Evolutionary conservation across 1,140 invertebrate genomes (phyloP).

Genomic region (Monomorium pharaonis): DNA sequence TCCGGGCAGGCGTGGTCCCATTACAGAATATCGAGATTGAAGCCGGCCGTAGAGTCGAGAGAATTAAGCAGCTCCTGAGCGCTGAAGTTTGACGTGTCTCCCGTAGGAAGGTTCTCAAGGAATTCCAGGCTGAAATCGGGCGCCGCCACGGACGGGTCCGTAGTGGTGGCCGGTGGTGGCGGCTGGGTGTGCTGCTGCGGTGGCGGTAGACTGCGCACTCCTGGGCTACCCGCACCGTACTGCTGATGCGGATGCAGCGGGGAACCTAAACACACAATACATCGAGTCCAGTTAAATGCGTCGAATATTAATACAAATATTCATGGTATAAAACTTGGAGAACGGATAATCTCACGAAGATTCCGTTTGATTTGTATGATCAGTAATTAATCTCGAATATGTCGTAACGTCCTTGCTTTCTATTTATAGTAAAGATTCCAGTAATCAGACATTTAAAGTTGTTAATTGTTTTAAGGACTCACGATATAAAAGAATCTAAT

Average conservation of each 20-base stretch:
- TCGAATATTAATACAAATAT: not conserved
- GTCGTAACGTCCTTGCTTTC: not conserved
- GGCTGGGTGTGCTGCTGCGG: constrained; percentile 79
- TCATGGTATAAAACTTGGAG: not conserved
- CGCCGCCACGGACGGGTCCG: constrained; percentile 82
- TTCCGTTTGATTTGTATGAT: not conserved
- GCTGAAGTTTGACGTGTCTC: constrained; percentile 89
- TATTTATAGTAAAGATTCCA: too few relatives aligned
- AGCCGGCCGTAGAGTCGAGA: constrained; percentile 86
- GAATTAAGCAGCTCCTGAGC: constrained; percentile 92
- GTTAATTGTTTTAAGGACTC: too few relatives aligned
- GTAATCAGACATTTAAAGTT: too few relatives aligned
- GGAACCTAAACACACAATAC: constrained; percentile 74
- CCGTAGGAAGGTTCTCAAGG: constrained; percentile 91
- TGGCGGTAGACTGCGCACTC: constrained; percentile 77
- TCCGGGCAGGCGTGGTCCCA: constrained; percentile 44
- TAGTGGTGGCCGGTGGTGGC: constrained; percentile 80
- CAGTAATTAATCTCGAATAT: not conserved
- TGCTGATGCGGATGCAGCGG: constrained; percentile 83
- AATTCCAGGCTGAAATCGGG: constrained; percentile 92
- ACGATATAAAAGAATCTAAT: too few relatives aligned
- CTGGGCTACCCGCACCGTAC: constrained; percentile 81
- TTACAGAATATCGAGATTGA: constrained; percentile 86
- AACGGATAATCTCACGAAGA: not conserved
- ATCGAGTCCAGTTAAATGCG: not conserved